Base-by-base conservation (phyloP, 2,113 vertebrate genomes). In the Actenoides hombroni region DNA sequence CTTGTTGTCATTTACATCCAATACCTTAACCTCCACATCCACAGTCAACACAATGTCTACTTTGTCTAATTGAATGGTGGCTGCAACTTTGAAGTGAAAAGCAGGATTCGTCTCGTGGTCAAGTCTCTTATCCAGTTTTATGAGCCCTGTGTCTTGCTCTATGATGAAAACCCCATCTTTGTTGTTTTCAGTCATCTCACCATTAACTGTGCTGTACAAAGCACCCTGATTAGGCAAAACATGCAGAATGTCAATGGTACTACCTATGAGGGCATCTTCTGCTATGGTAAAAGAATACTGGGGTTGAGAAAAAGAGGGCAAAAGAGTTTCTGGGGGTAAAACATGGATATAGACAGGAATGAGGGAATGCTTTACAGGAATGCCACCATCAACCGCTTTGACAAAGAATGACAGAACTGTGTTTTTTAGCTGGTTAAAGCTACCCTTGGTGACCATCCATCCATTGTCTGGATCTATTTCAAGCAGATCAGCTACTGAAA, bases 391-490 rank as follows among this genome's bases (percentile, higher is more conserved):
- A 18, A 99, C 98, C n/a, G 99, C 99, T 97, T 99, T 99, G 57
- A 99, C 99, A 79, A 99, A 99, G 95, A 99, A 99, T 2, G 99
- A 99, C 61, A 99, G 97, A 53, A 99, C 98, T 2, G 99, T 99
- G 82, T 98, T 99, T 96, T 98, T 99, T 56, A 99, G 95, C 40
- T 99, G 99, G 94, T 98, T 98, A 92, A 99, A 99, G 84, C 96
- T 99, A 70, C 99, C 99, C 95, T 99, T 99, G 9, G 99, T 99
- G 68, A 99, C 99, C 98, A 99, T 99, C 99, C 99, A 99, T 61
- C 99, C 99, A 84, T 99, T 99, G 95, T 99, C 99, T 25, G 99
- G 99, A 92, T 99, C 99, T 15, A 99, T 99, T 97, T 99, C 99
- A 92, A 99, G 97, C 82, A 99, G 98, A 87, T 99, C 99, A 21